These are phyloP conservation scores for Cynocephalus volans DNA, from an alignment of 2,113 vertebrate species.

Conservation along the genomic window DNA sequence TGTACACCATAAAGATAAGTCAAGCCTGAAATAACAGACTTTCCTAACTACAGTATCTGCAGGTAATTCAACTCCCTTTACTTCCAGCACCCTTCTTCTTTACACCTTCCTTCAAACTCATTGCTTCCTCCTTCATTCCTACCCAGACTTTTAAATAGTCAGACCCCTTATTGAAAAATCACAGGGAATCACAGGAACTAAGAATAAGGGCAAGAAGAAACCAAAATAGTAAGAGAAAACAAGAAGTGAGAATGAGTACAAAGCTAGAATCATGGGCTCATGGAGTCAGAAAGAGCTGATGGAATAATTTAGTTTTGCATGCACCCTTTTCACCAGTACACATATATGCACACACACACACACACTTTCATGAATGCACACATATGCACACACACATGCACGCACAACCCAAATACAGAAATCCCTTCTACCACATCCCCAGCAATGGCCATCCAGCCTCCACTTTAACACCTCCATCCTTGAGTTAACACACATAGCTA, in stretches of 20 bases:
- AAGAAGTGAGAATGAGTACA: neutral
- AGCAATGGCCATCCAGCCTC: neutral
- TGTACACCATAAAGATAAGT: constrained; percentile 91
- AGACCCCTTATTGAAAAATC: constrained; percentile 47
- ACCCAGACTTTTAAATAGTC: constrained; percentile 58
- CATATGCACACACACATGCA: neutral
- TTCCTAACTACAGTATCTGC: constrained; percentile 81
- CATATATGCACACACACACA: neutral
- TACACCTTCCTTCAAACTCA: constrained; percentile 58
- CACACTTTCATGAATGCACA: neutral
- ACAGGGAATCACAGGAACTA: neutral
- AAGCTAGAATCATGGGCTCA: neutral
- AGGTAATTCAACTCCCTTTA: constrained; percentile 81
- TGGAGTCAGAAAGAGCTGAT: neutral
- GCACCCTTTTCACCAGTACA: neutral
- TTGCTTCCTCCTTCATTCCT: constrained; percentile 22
- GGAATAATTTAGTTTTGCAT: neutral
- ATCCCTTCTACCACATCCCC: neutral
- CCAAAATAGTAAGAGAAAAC: neutral
- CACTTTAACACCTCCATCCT: neutral
- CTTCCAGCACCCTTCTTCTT: constrained; percentile 65
- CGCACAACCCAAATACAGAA: neutral
- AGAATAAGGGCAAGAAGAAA: neutral
- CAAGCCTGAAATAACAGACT: constrained; percentile 91
- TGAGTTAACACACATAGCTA: neutral